Base-by-base conservation (phyloP, 1,140 invertebrate genomes). In the Elymnias hypermnestra region DNA sequence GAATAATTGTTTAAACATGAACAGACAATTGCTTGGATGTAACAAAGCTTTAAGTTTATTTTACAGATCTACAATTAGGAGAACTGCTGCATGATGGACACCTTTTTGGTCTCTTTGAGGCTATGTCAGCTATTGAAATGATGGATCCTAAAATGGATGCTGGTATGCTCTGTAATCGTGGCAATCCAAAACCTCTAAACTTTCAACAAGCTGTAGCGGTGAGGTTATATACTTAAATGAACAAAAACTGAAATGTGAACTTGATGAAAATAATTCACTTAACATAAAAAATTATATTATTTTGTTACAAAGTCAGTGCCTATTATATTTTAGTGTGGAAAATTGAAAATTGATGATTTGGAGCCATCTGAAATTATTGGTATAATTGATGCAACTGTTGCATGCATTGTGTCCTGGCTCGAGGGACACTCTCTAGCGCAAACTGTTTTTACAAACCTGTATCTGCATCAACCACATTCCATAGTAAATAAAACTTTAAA, bases 101-200 rank as follows among this genome's bases (percentile, higher is more conserved):
- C 38, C 78, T 94, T 10, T 97, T 99, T 90, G 96, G 96, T 0
- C 85, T 99, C 10, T 98, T 98, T 89, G 98, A 99, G 85, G 97
- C 97, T 0, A 99, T 99, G 98, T 98, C 97, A 5, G 98, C 98
- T 0, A 99, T 99, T 72, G 98, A 99, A 85, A 98, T 99, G 95
- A 99, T 99, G 97, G 97, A 99, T 86, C 97, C 97, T 0, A 99
- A 99, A 90, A 99, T 99, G 98, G 98, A 99, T 89, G 97, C 97
- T 26, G 97, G 97, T 13, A 98, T 99, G 97, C 7, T 97, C 57
- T 98, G 96, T 72, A 98, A 98, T 83, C 89, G 94, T 68, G 92
- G 92, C 5, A 91, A 91, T 56, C 91, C 94, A 63, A 92, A 95
- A 76, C 92, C 95, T 21, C 89, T 96, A n/a, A 96, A 92, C 40